Evolutionary conservation across 64 coral and sea anemone genomes (phyloP).

Genomic region (Pocillopora damicornis): DNA sequence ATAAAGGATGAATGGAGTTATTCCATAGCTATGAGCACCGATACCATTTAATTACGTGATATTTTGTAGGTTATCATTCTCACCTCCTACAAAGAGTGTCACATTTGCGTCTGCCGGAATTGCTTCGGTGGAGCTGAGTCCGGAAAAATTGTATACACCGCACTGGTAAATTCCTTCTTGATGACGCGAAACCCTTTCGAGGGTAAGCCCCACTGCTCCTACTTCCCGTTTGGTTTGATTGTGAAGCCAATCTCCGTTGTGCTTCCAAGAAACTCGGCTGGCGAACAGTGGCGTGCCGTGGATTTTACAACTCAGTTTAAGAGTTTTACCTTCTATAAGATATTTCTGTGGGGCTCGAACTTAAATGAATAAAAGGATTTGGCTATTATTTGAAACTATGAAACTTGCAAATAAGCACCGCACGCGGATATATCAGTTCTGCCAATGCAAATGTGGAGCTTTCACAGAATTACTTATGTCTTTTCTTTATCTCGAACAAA

Average conservation of each 20-base stretch:
- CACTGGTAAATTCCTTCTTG: conserved; percentile 28
- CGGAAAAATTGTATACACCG: conserved; percentile 3
- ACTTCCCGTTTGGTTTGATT: not conserved
- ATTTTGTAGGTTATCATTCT: not conserved
- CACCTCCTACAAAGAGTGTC: conserved; percentile 18
- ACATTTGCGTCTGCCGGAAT: conserved; percentile 21
- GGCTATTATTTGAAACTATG: not conserved
- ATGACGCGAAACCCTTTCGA: not conserved
- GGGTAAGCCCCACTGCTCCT: not conserved
- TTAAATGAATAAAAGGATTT: not conserved
- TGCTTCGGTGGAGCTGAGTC: not conserved
- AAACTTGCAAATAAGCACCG: not conserved
- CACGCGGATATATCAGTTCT: not conserved
- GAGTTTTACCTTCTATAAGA: not conserved
- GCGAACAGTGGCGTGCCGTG: not conserved
- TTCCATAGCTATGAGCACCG: not conserved
- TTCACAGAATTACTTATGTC: not conserved
- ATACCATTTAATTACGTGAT: not conserved
- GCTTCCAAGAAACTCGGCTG: conserved; percentile 33
- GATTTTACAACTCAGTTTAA: not conserved
- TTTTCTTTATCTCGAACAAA: not conserved
- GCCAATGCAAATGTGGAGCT: too few species aligned
- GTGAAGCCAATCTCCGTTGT: conserved; percentile 19
- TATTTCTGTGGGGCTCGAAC: conserved; percentile 1
- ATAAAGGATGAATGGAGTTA: too few species aligned